Evolutionary conservation across 2,113 vertebrate genomes (phyloP).

Genomic region (Mormyrus iriodes): DNA sequence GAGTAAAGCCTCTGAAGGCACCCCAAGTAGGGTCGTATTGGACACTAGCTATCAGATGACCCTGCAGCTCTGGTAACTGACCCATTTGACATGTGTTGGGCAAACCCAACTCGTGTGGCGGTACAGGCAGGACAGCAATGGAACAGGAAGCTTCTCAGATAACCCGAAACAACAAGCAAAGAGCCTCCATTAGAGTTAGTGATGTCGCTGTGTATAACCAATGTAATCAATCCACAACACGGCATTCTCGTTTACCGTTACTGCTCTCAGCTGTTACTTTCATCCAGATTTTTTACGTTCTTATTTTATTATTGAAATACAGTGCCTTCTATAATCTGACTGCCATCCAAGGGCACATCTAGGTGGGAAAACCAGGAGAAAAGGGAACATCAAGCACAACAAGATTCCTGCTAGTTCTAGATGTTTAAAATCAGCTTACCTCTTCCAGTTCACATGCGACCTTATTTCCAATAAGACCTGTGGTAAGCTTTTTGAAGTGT

Average conservation of each 20-base stretch:
- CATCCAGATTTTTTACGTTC: background rate
- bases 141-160: background rate
- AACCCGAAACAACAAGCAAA: background rate
- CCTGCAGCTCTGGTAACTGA: background rate
- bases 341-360: background rate
- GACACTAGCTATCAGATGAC: background rate
- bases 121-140: background rate
- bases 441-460: background rate
- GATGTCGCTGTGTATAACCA: background rate
- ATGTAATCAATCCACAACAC: slow-evolving; percentile 1
- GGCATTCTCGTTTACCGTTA: background rate
- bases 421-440: background rate
- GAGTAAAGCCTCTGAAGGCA: background rate
- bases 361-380: background rate
- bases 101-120: background rate
- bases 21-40: background rate
- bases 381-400: background rate
- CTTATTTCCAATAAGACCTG: background rate
- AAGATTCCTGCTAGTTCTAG: background rate
- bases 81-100: background rate
- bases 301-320: background rate
- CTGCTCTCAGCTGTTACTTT: background rate
- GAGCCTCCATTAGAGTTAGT: slow-evolving; percentile 1
- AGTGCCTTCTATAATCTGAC: background rate
- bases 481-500: background rate